phyloP scores from a whole-genome alignment of 2,888 invertebrate species.

The Pandemis corylana region DNA sequence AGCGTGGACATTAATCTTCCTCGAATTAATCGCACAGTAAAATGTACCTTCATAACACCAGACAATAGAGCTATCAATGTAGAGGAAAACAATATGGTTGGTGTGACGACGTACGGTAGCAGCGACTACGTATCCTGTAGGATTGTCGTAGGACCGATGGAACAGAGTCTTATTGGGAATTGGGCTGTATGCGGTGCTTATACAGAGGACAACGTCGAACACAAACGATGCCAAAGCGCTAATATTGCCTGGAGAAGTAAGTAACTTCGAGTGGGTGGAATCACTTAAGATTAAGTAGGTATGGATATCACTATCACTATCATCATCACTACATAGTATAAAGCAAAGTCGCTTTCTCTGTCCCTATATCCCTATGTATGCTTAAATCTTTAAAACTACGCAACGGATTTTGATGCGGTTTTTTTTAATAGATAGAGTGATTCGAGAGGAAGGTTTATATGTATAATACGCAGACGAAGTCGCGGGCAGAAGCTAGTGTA shows the following conservation, averaged over 20 bases:
- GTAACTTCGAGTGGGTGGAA: neutral
- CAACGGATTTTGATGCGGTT: too few relatives aligned
- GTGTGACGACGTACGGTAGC: constrained; percentile 31
- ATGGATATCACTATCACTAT: too few relatives aligned
- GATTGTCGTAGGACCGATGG: constrained; percentile 40
- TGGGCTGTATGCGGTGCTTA: constrained; percentile 42
- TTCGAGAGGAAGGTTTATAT: too few relatives aligned
- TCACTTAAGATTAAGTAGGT: too few relatives aligned
- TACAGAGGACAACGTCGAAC: constrained; percentile 24
- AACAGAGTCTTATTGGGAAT: constrained; percentile 30
- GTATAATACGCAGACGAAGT: too few relatives aligned
- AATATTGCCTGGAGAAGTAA: constrained; percentile 41
- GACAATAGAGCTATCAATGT: constrained; percentile 1
- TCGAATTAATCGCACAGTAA: constrained; percentile 30
- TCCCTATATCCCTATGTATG: too few relatives aligned
- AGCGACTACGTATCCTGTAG: constrained; percentile 43
- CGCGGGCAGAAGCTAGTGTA: too few relatives aligned
- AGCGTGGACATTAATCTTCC: constrained; percentile 38
- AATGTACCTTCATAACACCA: constrained; percentile 34
- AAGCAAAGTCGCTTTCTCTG: too few relatives aligned
- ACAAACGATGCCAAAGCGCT: constrained; percentile 37
- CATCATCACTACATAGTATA: too few relatives aligned
- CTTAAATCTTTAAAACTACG: too few relatives aligned
- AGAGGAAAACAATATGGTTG: neutral
- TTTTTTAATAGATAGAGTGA: too few relatives aligned